Evolutionary conservation across 1,140 invertebrate genomes (phyloP).

Genomic region (Drosophila pallidifrons): DNA sequence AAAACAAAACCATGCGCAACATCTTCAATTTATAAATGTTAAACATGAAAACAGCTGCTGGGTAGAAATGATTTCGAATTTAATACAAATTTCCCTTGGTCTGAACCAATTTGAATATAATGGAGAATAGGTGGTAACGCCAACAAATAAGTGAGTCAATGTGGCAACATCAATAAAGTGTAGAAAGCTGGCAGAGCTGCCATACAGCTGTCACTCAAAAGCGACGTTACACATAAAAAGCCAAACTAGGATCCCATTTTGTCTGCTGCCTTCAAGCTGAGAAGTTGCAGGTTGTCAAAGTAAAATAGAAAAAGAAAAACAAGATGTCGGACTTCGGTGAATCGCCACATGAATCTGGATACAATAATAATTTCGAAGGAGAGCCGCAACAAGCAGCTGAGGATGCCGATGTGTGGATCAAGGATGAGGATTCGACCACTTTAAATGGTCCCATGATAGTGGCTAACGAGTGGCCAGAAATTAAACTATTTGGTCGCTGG

Average conservation of each 20-base stretch:
- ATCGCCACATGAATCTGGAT: neutral
- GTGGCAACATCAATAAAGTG: neutral
- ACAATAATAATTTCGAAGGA: slow-evolving; percentile 27
- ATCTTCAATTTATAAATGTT: too few species aligned
- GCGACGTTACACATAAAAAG: neutral
- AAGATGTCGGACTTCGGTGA: slow-evolving; percentile 26
- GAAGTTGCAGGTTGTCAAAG: neutral
- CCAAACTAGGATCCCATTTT: slow-evolving; percentile 7
- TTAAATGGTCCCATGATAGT: slow-evolving; percentile 69
- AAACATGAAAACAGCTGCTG: too few species aligned
- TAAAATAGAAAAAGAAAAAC: neutral
- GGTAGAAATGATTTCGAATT: too few species aligned
- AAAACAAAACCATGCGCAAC: too few species aligned
- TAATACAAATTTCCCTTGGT: too few species aligned
- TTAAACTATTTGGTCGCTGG: slow-evolving; percentile 99
- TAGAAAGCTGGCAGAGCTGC: neutral
- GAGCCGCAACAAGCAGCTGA: slow-evolving; percentile 7
- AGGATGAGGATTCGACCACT: slow-evolving; percentile 12
- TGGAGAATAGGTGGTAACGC: too few species aligned
- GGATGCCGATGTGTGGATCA: slow-evolving; percentile 45
- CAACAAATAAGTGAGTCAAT: too few species aligned
- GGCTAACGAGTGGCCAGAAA: slow-evolving; percentile 93
- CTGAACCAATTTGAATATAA: too few species aligned
- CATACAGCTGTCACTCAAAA: neutral
- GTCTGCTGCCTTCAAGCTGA: slow-evolving; percentile 5